phyloP scores from a whole-genome alignment of 2,888 invertebrate genomes.

The Sarcophaga variegata region DNA sequence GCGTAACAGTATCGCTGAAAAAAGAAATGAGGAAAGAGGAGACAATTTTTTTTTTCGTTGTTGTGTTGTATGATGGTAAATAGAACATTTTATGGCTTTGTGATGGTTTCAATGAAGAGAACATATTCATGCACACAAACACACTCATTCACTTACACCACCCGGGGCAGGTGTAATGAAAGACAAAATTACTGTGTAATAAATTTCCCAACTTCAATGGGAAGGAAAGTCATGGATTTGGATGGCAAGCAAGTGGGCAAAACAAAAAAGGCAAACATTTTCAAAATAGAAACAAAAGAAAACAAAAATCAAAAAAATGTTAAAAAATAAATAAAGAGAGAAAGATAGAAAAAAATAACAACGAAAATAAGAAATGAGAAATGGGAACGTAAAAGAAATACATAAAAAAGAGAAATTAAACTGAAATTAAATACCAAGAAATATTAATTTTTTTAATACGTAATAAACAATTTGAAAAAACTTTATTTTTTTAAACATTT shows the following conservation, averaged over 20 bases:
- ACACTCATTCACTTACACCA: not conserved
- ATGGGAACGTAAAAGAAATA: not conserved
- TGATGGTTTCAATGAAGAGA: not conserved
- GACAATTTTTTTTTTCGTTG: not conserved
- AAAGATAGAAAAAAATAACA: not conserved
- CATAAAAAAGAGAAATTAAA: no score
- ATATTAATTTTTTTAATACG: no score
- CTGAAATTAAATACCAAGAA: no score
- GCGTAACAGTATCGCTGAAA: slow-evolving; percentile 10
- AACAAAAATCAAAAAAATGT: not conserved
- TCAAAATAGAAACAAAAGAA: not conserved
- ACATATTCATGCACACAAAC: not conserved
- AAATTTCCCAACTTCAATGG: not conserved
- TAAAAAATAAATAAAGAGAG: not conserved
- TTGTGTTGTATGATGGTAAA: slow-evolving; percentile 14
- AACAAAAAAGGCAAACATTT: not conserved
- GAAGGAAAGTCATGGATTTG: not conserved
- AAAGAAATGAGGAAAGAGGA: no score
- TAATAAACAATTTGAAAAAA: no score
- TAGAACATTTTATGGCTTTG: slow-evolving; percentile 28
- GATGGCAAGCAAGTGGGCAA: no score
- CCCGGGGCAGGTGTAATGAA: slow-evolving; percentile 8
- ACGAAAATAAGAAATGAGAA: not conserved
- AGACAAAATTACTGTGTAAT: slow-evolving; percentile 6
- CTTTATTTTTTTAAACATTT: no score